A percentile compares a stretch with the other conserved stretches of the same genome.
Conservation (phyloP, 1,140 invertebrate genomes). For the Rhopalosiphum maidis region DNA sequence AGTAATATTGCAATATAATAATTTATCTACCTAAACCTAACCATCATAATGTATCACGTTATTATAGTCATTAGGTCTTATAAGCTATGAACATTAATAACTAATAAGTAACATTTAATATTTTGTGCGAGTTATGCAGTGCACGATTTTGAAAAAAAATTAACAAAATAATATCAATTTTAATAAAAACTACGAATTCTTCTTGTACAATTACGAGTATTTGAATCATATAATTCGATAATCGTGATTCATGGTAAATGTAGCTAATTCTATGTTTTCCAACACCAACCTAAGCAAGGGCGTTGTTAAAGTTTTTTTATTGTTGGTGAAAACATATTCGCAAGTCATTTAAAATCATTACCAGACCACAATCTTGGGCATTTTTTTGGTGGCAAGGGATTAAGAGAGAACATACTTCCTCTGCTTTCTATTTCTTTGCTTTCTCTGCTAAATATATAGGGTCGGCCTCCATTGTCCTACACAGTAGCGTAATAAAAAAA, state of each 20-base stretch:
- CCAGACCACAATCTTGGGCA: no score
- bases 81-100: neutral
- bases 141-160: neutral
- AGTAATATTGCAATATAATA: neutral
- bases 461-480: no score
- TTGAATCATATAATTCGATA: neutral
- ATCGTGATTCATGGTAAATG: neutral
- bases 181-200: neutral
- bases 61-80: neutral
- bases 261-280: neutral
- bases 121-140: neutral
- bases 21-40: neutral
- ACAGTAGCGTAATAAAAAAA: no score
- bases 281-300: neutral
- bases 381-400: no score
- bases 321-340: no score
- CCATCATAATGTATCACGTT: neutral
- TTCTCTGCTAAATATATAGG: no score
- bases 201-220: neutral
- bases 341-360: no score
- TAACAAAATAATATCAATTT: neutral
- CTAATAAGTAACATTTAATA: neutral
- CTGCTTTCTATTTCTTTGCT: no score
- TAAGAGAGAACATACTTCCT: no score
- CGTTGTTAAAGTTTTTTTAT: no score